Evolutionary conservation across 2,797 vertebrate genomes (phyloP).

Genomic region (Hapalemur alaotrensis): DNA sequence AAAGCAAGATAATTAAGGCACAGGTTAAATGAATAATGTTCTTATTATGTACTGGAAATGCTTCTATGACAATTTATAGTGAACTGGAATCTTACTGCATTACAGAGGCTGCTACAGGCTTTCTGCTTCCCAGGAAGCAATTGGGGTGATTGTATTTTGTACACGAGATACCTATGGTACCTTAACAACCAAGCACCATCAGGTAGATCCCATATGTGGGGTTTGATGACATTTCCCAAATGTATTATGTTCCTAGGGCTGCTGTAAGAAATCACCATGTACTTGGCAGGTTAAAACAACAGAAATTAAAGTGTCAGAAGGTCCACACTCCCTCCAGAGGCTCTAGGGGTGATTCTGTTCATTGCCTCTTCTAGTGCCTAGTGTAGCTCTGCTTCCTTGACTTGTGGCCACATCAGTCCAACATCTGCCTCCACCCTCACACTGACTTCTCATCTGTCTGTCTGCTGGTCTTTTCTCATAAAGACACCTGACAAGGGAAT

Average conservation of each 20-base stretch:
- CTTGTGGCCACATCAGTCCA: neutral
- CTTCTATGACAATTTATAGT: neutral
- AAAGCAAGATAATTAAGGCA: neutral
- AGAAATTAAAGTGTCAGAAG: neutral
- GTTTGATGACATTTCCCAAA: neutral
- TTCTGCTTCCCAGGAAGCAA: too few species aligned
- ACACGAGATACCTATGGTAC: too few species aligned
- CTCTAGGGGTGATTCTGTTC: neutral
- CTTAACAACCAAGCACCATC: neutral
- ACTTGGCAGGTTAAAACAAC: neutral
- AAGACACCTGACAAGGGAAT: neutral
- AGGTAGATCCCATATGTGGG: neutral
- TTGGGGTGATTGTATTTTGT: too few species aligned
- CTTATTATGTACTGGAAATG: neutral
- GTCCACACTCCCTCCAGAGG: neutral
- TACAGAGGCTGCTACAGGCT: neutral
- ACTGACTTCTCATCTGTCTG: neutral
- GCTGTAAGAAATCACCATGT: neutral
- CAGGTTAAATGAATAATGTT: neutral
- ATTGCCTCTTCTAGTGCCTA: neutral
- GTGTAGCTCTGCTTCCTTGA: neutral
- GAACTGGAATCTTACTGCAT: neutral
- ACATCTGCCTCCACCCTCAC: neutral
- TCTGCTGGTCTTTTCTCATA: neutral
- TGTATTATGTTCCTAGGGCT: neutral